Evolutionary conservation across 2,113 vertebrate species (phyloP).

Genomic region (Lepisosteus osseus): DNA sequence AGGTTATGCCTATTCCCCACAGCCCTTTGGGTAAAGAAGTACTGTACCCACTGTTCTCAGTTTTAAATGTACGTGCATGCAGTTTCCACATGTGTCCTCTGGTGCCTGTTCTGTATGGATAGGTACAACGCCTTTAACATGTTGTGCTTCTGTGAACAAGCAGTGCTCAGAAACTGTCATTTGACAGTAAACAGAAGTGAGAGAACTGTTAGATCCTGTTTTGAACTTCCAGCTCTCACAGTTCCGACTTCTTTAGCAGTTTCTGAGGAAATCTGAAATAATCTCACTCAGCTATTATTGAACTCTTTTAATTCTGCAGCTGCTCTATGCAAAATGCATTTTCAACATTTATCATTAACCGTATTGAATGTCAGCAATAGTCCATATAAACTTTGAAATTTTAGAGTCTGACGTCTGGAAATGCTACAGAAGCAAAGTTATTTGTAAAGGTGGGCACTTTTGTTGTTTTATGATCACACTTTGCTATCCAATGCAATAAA

Average conservation of each 20-base stretch:
- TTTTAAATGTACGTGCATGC: too few species aligned
- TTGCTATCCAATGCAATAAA: conserved; percentile 56
- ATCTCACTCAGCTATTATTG: conserved; percentile 33
- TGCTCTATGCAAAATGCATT: conserved; percentile 31
- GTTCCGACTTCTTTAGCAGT: not conserved
- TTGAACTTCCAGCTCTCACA: too few species aligned
- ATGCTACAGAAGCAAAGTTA: conserved; percentile 58
- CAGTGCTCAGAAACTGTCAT: too few species aligned
- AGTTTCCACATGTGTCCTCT: too few species aligned
- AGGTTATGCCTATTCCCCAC: too few species aligned
- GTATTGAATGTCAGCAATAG: conserved; percentile 48
- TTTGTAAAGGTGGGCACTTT: conserved; percentile 48
- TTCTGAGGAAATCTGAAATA: conserved; percentile 26
- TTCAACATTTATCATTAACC: conserved; percentile 42
- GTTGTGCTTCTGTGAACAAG: too few species aligned
- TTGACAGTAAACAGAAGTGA: too few species aligned
- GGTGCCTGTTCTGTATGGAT: too few species aligned
- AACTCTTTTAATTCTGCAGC: conserved; percentile 39
- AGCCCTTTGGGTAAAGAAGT: too few species aligned
- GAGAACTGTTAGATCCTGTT: too few species aligned
- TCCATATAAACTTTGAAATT: conserved; percentile 51
- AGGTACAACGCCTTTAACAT: too few species aligned
- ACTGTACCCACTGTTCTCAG: too few species aligned
- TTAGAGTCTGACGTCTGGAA: conserved; percentile 51
- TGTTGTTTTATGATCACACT: conserved; percentile 59